Percentiles rank a stretch among this genome's conserved stretches.
phyloP scores from a whole-genome alignment of 2,888 invertebrate species.

The Eupithecia pulchellata region DNA sequence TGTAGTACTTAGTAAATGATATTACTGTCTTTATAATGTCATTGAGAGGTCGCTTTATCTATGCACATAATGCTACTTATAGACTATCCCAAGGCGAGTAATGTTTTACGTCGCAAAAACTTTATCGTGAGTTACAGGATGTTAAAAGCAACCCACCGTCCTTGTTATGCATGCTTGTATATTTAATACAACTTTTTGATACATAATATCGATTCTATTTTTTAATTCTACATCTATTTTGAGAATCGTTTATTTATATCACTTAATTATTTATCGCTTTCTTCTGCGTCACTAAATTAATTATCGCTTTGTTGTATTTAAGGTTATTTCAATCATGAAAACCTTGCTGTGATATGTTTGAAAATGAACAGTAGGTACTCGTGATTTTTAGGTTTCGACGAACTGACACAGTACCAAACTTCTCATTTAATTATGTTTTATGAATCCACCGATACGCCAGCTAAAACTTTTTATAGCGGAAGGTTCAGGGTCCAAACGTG shows the following conservation, averaged over 20 bases:
- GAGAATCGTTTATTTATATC: neutral
- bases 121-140: conserved; percentile 27
- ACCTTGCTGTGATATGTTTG: neutral
- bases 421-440: conserved; percentile 12
- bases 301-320: neutral
- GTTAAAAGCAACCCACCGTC: conserved; percentile 5
- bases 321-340: neutral
- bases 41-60: conserved; percentile 31
- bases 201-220: neutral
- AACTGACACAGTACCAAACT: conserved; percentile 1
- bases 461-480: conserved; percentile 20
- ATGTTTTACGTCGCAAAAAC: conserved; percentile 21
- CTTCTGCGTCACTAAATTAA: neutral
- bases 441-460: conserved; percentile 15
- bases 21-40: conserved; percentile 21
- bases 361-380: neutral
- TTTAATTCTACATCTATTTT: neutral
- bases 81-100: conserved; percentile 23
- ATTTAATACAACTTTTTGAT: neutral
- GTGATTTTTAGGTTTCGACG: neutral
- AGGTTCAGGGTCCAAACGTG: conserved; percentile 30
- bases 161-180: neutral
- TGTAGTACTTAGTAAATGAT: neutral
- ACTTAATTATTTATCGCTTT: neutral
- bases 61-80: conserved; percentile 26